Evolutionary conservation across 2,888 invertebrate species (phyloP), one percentile per base, ranked within the genome.

Genomic region (Aplocera efformata): DNA sequence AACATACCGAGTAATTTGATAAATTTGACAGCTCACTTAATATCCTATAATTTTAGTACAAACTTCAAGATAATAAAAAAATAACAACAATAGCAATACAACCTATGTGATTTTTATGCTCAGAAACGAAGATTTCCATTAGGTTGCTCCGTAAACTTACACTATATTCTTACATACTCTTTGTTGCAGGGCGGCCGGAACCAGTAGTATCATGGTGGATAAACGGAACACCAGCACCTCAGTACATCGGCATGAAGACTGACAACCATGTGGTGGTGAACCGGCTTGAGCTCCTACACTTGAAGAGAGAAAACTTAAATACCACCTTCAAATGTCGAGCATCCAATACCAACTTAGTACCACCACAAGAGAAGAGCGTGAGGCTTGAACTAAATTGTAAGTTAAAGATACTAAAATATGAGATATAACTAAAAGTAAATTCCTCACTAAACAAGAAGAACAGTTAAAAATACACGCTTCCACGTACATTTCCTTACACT

Each of bases 261-360:
- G 92, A 92, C 35, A 91, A 91, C 10, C 93, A 93, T 68, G 92
- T 95, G 20, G 92, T 94, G 34, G 94, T 95, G 51, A 96, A 95
- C 81, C 90, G 93, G 30, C 79, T 96, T 60, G 93, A 93, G 71
- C 90, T 96, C 44, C 91, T 91, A 32, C 90, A 92, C 52, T 86
- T 96, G 55, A 91, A 91, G 55, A 90, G 96, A 58, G 92, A 94
- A 60, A 93, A 95, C 65, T 90, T 96, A 39, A 96, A 96, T 73
- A 94, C 94, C 25, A 94, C 94, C 9, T 96, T 94, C 85, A 95
- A 94, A 75, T 96, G 96, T 72, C 92, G 94, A 79, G 96, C 96
- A 10, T 91, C 94, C 42, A 96, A 96, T 71, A 96, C 96, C n/a
- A 93, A 95, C 68, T 90, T 96, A 42, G 94, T 94, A 58, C 91